A percentile compares a stretch with the other conserved stretches of the same genome.
Conservation (phyloP, 2,113 vertebrate species). For the Clarias batrachus region DNA sequence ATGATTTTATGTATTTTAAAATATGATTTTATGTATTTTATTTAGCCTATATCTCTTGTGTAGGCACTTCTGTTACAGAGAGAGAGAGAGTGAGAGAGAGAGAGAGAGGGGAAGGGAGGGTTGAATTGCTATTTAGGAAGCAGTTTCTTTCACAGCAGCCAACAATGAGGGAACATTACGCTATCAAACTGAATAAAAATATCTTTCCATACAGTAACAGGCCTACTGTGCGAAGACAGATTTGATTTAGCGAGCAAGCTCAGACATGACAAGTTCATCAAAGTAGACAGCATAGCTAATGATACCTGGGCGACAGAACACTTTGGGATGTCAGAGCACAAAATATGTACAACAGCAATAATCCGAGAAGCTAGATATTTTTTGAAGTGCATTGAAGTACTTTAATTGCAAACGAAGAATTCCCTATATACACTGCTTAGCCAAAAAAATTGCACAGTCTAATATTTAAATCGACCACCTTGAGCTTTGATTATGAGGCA, state of each 20-base stretch:
- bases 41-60: background rate
- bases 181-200: constrained; percentile 3
- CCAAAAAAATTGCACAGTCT: too few relatives aligned
- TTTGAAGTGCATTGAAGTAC: background rate
- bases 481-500: too few relatives aligned
- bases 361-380: background rate
- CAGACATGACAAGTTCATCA: background rate
- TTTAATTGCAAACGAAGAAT: background rate
- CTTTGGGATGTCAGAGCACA: background rate
- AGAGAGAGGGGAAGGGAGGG: background rate
- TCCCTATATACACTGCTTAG: too few relatives aligned
- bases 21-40: background rate
- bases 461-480: too few relatives aligned
- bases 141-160: background rate
- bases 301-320: background rate
- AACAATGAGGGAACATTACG: background rate
- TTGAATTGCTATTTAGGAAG: constrained; percentile 2
- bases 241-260: background rate
- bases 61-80: too few relatives aligned
- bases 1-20: too few relatives aligned
- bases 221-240: constrained; percentile 1
- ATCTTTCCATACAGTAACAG: constrained; percentile 8
- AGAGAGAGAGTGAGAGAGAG: too few relatives aligned
- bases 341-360: background rate
- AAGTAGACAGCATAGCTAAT: background rate